Base-by-base conservation (phyloP, 2,888 invertebrate genomes). In the Julus scandinavius region DNA sequence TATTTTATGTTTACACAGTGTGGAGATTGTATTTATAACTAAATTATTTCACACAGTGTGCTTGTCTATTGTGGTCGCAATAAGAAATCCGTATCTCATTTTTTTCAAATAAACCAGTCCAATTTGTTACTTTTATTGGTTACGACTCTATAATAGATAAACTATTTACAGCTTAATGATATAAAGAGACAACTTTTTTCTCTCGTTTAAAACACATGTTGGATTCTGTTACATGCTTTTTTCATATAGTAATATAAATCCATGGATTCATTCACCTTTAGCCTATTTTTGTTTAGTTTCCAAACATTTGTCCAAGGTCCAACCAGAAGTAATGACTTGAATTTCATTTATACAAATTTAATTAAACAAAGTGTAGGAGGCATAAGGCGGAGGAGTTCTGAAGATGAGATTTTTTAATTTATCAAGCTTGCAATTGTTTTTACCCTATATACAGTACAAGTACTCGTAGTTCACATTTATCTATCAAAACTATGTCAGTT, bases 361-460 rank as follows among this genome's bases (percentile, higher is more conserved):
- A 63, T 63, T 63, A 63, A 63, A n/a, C 63, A 20, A 63, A 20
- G 63, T 20, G n/a, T 63, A 63, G 63, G 63, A 63, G 15, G 63
- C 17, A 54, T 0, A 0, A 15, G 15, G 9, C 15, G 54, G 15
- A 54, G 63, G n/a, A 63, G 63, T 63, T 20, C 63, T 20, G 63
- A 63, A 63, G 63, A 63, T 63, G 63, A 20, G 4, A 63, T 20
- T 49, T 63, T 63, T n/a, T 5, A 63, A 63, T 63, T 63, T 20
- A 63, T 63, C 20, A 20, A 63, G n/a, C 63, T 1, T 20, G 5
- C 13, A 49, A n/a, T 29, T 29, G 29, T 29, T 29, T 15, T 58
- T 58, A 58, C 58, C 29, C 58, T 58, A 17, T 58, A 15, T 15
- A 29, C 15, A 20, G 20, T n/a, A 63, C 63, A 63, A n/a, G 49